A percentile compares a stretch with the other conserved stretches of the same genome.
Conservation (phyloP, 2,797 vertebrate species). For the Odontamblyopus lacepedii region DNA sequence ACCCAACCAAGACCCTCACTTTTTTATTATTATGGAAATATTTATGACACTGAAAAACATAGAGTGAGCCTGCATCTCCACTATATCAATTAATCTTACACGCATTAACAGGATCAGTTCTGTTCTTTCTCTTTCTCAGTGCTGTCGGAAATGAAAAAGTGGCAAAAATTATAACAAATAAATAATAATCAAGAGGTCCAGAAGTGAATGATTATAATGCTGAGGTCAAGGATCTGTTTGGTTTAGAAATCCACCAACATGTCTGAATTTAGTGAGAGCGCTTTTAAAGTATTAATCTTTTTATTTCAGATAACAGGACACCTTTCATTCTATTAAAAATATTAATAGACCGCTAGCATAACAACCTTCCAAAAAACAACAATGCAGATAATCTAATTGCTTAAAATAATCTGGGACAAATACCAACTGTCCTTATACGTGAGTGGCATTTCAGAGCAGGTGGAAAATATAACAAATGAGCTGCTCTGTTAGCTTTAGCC, state of each 20-base stretch:
- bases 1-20: too few relatives aligned
- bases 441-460: slow-evolving; percentile 46
- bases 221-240: neutral
- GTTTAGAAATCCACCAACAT: slow-evolving; percentile 46
- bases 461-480: slow-evolving; percentile 40
- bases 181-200: too few relatives aligned
- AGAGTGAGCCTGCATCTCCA: too few relatives aligned
- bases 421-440: slow-evolving; percentile 27
- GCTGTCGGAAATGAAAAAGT: too few relatives aligned
- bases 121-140: too few relatives aligned
- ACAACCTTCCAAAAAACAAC: slow-evolving; percentile 50
- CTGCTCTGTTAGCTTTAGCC: slow-evolving; percentile 20
- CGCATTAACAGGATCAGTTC: too few relatives aligned
- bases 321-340: slow-evolving; percentile 37
- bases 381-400: slow-evolving; percentile 45
- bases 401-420: slow-evolving; percentile 38
- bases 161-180: too few relatives aligned
- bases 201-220: too few relatives aligned
- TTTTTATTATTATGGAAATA: too few relatives aligned
- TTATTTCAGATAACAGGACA: slow-evolving; percentile 12
- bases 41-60: too few relatives aligned
- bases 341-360: slow-evolving; percentile 44
- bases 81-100: too few relatives aligned
- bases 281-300: slow-evolving; percentile 40
- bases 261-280: slow-evolving; percentile 59